phyloP scores from a whole-genome alignment of 1,140 invertebrate species.

The Bombus breviceps region DNA sequence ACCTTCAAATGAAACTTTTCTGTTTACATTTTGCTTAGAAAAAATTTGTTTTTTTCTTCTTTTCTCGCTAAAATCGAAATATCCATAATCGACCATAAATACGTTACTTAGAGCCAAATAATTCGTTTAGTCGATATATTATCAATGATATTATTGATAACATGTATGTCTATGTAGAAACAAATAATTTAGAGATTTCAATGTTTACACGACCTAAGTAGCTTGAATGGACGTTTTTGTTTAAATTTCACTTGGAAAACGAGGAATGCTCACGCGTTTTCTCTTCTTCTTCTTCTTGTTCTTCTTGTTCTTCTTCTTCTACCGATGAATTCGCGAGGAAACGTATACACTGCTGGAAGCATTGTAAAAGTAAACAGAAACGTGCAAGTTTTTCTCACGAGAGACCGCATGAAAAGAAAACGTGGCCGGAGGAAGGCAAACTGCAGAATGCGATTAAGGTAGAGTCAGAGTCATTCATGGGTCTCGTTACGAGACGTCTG shows the following conservation, averaged over 20 bases:
- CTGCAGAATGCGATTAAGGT: constrained; percentile 24
- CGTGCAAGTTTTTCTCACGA: constrained; percentile 29
- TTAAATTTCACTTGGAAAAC: background rate
- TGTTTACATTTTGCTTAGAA: too few species aligned
- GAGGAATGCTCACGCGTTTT: background rate
- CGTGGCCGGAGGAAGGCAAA: constrained; percentile 9
- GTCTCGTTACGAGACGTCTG: constrained; percentile 42
- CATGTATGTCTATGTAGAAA: background rate
- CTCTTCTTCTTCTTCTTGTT: background rate
- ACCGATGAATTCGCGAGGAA: background rate
- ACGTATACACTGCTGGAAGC: background rate
- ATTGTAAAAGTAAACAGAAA: constrained; percentile 17
- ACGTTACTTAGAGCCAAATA: too few species aligned
- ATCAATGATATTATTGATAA: too few species aligned
- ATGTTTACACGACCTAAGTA: background rate
- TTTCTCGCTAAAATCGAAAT: too few species aligned
- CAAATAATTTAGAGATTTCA: background rate
- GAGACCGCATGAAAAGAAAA: background rate
- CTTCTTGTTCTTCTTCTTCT: background rate
- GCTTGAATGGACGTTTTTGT: background rate
- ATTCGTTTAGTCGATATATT: too few species aligned
- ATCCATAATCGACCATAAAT: too few species aligned
- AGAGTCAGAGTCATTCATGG: constrained; percentile 24
- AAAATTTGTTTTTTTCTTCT: too few species aligned
- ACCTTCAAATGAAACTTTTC: too few species aligned